Evolutionary conservation across 2,888 invertebrate species (phyloP).

Genomic region (Zeuzera pyrina): DNA sequence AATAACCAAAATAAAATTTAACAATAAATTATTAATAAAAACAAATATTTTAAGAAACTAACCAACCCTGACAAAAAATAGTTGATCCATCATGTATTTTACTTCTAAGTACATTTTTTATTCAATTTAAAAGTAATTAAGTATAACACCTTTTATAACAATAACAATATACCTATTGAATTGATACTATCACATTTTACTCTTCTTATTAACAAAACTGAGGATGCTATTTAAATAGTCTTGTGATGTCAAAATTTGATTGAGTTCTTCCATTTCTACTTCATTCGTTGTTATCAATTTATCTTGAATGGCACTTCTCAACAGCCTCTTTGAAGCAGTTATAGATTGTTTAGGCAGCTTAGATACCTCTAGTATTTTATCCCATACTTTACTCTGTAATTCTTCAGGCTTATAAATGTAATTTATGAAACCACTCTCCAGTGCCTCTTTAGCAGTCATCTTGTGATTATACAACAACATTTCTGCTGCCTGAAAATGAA

Average conservation of each 20-base stretch:
- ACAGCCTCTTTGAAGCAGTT: slow-evolving; percentile 78
- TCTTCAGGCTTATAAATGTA: slow-evolving; percentile 79
- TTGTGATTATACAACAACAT: slow-evolving; percentile 81
- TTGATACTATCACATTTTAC: slow-evolving; percentile 22
- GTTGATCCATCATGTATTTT: background rate
- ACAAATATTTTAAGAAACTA: too few species aligned
- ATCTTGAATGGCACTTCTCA: slow-evolving; percentile 73
- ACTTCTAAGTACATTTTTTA: background rate
- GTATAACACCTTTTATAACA: background rate
- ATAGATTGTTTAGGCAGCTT: slow-evolving; percentile 73
- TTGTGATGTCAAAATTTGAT: slow-evolving; percentile 75
- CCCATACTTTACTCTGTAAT: slow-evolving; percentile 74
- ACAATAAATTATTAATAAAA: too few species aligned
- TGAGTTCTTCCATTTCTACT: slow-evolving; percentile 78
- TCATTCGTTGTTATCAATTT: slow-evolving; percentile 77
- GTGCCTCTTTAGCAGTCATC: slow-evolving; percentile 85
- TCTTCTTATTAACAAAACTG: slow-evolving; percentile 15
- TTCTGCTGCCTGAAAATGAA: slow-evolving; percentile 69
- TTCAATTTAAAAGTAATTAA: background rate
- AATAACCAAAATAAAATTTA: too few species aligned
- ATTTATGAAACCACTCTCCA: slow-evolving; percentile 83
- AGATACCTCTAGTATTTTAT: slow-evolving; percentile 69
- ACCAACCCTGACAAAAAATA: background rate
- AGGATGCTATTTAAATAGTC: slow-evolving; percentile 59
- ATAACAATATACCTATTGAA: background rate